phyloP scores from a whole-genome alignment of 2,888 invertebrate genomes.

The Cotesia congregata region DNA sequence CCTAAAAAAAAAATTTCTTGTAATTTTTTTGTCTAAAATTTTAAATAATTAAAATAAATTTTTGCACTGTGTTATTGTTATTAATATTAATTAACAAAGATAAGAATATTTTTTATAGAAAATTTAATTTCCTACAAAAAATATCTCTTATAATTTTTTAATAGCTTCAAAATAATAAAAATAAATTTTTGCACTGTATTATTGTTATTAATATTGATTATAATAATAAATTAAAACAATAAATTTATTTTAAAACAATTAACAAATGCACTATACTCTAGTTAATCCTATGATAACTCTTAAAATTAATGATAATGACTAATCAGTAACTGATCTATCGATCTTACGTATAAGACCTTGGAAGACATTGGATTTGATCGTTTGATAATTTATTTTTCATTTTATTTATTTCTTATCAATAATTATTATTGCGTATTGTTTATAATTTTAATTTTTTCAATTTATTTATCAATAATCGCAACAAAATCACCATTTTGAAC shows the following conservation, averaged over 20 bases:
- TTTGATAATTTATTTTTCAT: neutral
- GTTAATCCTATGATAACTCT: neutral
- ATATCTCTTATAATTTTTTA: no score
- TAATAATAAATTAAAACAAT: slow-evolving; percentile 38
- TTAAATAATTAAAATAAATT: no score
- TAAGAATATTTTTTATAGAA: no score
- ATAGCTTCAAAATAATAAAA: no score
- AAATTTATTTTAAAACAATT: neutral
- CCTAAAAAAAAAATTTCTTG: no score
- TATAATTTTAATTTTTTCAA: slow-evolving; percentile 12
- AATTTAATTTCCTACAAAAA: no score
- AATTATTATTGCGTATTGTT: slow-evolving; percentile 8
- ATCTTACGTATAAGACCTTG: slow-evolving; percentile 57
- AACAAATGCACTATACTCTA: neutral
- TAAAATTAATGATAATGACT: neutral
- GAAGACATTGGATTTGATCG: slow-evolving; percentile 60
- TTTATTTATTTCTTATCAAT: slow-evolving; percentile 5
- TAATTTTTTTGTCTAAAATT: no score
- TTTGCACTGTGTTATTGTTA: no score
- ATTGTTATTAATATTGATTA: slow-evolving; percentile 41
- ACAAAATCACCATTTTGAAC: slow-evolving; percentile 1
- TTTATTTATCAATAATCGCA: slow-evolving; percentile 5
- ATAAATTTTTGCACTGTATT: no score
- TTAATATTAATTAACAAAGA: no score
- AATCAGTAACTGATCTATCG: slow-evolving; percentile 28